Conservation (phyloP, 2,797 vertebrate species). For the Sitta carolinensis region DNA sequence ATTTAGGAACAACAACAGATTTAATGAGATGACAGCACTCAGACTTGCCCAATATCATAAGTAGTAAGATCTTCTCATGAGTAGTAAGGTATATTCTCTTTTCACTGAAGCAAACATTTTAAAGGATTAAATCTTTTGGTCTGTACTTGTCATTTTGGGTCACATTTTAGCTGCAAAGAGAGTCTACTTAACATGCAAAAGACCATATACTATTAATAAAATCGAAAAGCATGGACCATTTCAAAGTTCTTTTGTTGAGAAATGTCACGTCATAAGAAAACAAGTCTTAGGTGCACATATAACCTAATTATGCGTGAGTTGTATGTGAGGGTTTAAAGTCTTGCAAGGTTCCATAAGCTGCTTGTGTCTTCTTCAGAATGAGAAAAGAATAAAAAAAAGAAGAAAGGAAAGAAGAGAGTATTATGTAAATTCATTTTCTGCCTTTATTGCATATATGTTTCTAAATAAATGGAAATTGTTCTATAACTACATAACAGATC, state of each 20-base stretch:
- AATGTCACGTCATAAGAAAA: neutral
- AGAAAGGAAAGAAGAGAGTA: neutral
- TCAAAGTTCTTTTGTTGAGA: neutral
- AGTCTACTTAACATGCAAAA: neutral
- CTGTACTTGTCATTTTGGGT: neutral
- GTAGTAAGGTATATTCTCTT: neutral
- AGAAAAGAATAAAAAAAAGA: neutral
- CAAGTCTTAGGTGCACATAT: neutral
- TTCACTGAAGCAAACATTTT: neutral
- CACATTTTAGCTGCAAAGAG: neutral
- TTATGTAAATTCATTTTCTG: neutral
- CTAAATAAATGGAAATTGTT: slow-evolving; percentile 31
- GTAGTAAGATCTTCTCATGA: neutral
- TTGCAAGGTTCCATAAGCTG: neutral
- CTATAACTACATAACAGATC: neutral
- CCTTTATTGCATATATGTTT: slow-evolving; percentile 4
- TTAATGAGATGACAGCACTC: neutral
- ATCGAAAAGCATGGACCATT: neutral
- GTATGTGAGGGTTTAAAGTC: neutral
- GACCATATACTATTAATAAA: neutral
- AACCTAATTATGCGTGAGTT: neutral
- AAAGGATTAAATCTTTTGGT: neutral
- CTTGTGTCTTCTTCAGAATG: neutral
- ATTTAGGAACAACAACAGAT: neutral
- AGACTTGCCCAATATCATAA: neutral